Percentiles rank a stretch among this genome's conserved stretches.
Conservation (phyloP, 2,797 vertebrate species). For the Rhynchotus rufescens region DNA sequence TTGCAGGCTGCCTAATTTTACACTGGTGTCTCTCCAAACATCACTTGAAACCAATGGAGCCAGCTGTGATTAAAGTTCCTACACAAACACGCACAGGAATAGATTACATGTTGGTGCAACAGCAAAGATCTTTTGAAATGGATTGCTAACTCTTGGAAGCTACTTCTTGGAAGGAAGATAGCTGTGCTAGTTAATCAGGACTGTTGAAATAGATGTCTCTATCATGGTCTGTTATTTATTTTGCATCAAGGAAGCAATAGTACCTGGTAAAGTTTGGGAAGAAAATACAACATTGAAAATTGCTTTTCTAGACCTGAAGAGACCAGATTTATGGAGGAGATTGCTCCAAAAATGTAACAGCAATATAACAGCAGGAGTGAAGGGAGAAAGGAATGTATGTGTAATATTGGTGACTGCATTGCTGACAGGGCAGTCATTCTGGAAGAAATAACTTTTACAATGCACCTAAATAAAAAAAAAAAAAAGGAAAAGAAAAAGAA, state of each 20-base stretch:
- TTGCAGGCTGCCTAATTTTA: slow-evolving; percentile 3
- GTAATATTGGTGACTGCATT: slow-evolving; percentile 40
- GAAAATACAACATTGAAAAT: slow-evolving; percentile 43
- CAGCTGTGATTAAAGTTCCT: slow-evolving; percentile 57
- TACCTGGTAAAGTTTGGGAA: slow-evolving; percentile 15
- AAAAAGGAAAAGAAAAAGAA: neutral
- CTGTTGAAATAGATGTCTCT: slow-evolving; percentile 51
- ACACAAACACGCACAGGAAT: slow-evolving; percentile 26
- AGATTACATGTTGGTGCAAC: slow-evolving; percentile 59
- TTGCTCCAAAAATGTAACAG: slow-evolving; percentile 34
- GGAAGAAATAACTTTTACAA: slow-evolving; percentile 44
- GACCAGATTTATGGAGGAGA: slow-evolving; percentile 46
- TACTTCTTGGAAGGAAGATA: slow-evolving; percentile 27
- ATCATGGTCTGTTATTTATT: slow-evolving; percentile 58
- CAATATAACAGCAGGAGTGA: slow-evolving; percentile 17
- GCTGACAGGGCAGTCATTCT: slow-evolving; percentile 51
- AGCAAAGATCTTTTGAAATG: slow-evolving; percentile 63
- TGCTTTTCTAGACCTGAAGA: slow-evolving; percentile 49
- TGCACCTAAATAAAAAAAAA: neutral
- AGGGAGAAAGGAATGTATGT: slow-evolving; percentile 1
- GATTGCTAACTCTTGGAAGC: slow-evolving; percentile 57
- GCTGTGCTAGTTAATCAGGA: slow-evolving; percentile 56
- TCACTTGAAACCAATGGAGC: slow-evolving; percentile 30
- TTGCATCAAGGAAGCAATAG: slow-evolving; percentile 1
- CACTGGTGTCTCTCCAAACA: slow-evolving; percentile 28